Evolutionary conservation across 23 tunicate species (phyloP), one percentile per base, ranked within the genome.

Genomic region (Ciona savignyi): DNA sequence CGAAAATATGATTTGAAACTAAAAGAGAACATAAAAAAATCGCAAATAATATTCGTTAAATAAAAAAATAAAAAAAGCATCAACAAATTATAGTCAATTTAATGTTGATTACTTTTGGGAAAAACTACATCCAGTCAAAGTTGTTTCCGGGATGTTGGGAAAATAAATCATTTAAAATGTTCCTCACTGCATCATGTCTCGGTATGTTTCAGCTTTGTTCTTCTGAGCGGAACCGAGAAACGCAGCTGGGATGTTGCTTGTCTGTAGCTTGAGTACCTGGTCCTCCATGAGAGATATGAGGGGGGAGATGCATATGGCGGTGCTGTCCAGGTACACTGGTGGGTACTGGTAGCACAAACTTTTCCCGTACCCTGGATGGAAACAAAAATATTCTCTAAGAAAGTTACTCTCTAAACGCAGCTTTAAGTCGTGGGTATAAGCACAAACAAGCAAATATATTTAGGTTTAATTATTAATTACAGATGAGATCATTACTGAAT

Each of bases 221-320:
- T 81, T 85, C 68, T 86, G 93, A 4, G 79, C 98, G 1, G 88
- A 81, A 20, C 98, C 98, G 35, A 93, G 85, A 74, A 86, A 93
- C 30, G 84, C 73, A 63, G 93, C 93, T n/a, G 93, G 98, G 27
- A 93, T 86, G 70, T 79, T 86, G 63, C 74, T 81, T 2, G 98
- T 86, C 68, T 93, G 82, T 6, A 93, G 75, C 66, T 93, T 93
- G 61, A 93, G 62, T 11, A 86, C 93, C 71, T 94, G 99, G 70
- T 95, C 99, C 64, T 95, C 90, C 99, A 95, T 95, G 33, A 95
- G 68, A 19, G 99, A 95, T 34, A 95, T 88, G 0, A 95, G 81
- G 20, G 99, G 99, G 1, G 99, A 95, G 35, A 95, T 95, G 60
- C 99, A 95, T 25, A 95, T 80, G 9, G 96, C 88, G 4, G 95